Conservation (phyloP, 2,888 invertebrate genomes). For the Tuberolachnus salignus region DNA sequence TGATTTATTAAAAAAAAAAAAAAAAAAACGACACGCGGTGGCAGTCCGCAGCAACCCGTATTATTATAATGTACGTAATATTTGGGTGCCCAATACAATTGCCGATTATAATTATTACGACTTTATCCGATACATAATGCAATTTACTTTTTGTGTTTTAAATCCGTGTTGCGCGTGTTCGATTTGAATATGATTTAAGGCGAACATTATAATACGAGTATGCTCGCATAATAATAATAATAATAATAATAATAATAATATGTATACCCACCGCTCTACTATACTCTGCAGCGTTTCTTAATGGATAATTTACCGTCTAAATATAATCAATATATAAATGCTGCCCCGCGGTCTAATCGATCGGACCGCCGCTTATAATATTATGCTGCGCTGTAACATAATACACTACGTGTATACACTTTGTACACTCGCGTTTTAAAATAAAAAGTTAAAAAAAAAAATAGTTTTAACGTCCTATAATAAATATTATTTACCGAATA, state of each 20-base stretch:
- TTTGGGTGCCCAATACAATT: neutral
- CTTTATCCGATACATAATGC: neutral
- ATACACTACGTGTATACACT: neutral
- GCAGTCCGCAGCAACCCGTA: too few species aligned
- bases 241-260: too few species aligned
- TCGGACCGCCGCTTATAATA: neutral
- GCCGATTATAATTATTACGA: neutral
- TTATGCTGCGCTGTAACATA: neutral
- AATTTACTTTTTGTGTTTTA: slow-evolving; percentile 8
- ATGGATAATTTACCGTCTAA: slow-evolving; percentile 20
- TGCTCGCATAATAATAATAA: too few species aligned
- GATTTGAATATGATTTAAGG: neutral
- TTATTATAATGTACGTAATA: too few species aligned
- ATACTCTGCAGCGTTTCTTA: neutral
- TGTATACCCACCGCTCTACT: neutral
- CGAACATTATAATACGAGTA: too few species aligned
- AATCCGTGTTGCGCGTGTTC: neutral
- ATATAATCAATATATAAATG: neutral
- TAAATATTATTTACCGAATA: too few species aligned
- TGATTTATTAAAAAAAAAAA: too few species aligned
- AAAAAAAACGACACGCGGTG: too few species aligned
- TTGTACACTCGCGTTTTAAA: too few species aligned
- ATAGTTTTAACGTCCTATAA: too few species aligned
- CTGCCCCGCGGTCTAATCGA: slow-evolving; percentile 24
- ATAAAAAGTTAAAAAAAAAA: too few species aligned